A percentile compares a stretch with the other conserved stretches of the same genome.
Evolutionary conservation across 2,888 invertebrate genomes (phyloP).

Genomic region (Plebejus argus): DNA sequence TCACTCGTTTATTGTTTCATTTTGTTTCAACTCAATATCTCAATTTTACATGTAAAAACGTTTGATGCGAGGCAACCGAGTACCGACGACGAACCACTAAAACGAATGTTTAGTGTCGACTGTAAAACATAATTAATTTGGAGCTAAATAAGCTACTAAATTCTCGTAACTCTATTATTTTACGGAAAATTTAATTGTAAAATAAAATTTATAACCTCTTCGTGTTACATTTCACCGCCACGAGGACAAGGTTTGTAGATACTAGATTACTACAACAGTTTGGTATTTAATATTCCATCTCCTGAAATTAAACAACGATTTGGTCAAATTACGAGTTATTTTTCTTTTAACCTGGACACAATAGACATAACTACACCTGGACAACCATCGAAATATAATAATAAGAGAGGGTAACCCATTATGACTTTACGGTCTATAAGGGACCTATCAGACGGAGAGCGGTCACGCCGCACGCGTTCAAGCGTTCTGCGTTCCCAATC

Average conservation of each 20-base stretch:
- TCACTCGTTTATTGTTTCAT: background rate
- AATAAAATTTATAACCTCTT: background rate
- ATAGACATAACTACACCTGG: too few species aligned
- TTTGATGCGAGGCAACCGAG: background rate
- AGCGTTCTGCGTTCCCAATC: too few species aligned
- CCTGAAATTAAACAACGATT: too few species aligned
- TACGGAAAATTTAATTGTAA: background rate
- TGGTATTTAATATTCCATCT: too few species aligned
- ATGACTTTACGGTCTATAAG: too few species aligned
- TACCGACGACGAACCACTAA: background rate
- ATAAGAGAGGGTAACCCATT: too few species aligned
- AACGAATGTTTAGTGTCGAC: background rate
- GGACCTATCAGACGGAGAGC: too few species aligned
- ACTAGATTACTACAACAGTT: background rate
- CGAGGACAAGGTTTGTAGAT: background rate
- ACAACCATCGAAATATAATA: too few species aligned
- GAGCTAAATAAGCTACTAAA: background rate
- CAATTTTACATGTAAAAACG: background rate
- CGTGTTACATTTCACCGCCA: slow-evolving; percentile 4
- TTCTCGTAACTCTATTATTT: background rate
- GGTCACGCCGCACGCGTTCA: too few species aligned
- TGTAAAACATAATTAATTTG: background rate
- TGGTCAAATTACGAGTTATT: too few species aligned
- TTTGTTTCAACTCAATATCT: background rate
- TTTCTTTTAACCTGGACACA: too few species aligned